phyloP scores from a whole-genome alignment of 2,797 vertebrate species.

The Myotis daubentonii region DNA sequence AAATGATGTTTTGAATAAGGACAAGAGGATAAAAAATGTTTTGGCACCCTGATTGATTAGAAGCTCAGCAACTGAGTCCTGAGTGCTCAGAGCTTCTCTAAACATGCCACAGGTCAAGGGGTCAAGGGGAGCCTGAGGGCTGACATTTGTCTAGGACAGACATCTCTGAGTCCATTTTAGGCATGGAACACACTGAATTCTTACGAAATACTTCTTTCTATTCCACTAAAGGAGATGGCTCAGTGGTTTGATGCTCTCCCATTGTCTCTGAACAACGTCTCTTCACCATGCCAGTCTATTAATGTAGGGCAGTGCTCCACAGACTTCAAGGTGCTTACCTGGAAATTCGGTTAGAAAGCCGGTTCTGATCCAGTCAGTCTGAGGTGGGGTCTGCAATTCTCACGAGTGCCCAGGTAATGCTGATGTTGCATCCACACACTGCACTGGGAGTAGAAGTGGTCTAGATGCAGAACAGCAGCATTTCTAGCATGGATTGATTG shows the following conservation, averaged over 20 bases:
- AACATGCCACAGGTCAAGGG: not conserved
- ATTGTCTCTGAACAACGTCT: not conserved
- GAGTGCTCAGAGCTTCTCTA: not conserved
- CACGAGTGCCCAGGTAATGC: accelerated
- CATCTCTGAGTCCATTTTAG: not conserved
- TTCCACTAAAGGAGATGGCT: not conserved
- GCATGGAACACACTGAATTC: too few species aligned
- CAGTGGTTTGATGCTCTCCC: not conserved
- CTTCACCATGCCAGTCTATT: not conserved
- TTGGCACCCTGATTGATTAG: not conserved
- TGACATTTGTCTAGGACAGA: not conserved
- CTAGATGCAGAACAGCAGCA: not conserved
- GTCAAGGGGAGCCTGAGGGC: not conserved
- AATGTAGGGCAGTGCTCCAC: not conserved
- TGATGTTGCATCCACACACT: accelerated
- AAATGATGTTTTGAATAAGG: not conserved
- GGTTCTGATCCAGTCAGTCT: not conserved
- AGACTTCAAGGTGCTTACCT: not conserved
- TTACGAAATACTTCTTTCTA: not conserved
- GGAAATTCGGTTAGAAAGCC: not conserved
- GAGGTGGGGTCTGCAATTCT: not conserved
- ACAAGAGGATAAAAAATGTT: not conserved
- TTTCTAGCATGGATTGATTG: accelerated
- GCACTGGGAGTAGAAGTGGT: accelerated
- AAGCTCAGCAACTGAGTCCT: not conserved